phyloP scores from a whole-genome alignment of 2,888 invertebrate species.

The Schrankia costaestrigalis region DNA sequence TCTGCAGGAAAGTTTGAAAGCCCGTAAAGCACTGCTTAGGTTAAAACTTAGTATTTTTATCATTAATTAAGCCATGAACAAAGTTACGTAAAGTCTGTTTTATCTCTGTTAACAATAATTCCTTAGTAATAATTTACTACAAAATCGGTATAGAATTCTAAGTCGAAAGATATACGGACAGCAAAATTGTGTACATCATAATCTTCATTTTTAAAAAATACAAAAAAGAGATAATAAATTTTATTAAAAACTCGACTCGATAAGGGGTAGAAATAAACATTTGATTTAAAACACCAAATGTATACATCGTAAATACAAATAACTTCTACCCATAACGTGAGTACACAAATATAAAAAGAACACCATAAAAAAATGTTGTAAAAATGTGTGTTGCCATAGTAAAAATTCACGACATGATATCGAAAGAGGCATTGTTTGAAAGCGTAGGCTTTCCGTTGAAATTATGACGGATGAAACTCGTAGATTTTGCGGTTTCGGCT shows the following conservation, averaged over 20 bases:
- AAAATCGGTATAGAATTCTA: too few species aligned
- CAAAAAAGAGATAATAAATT: slow-evolving; percentile 20
- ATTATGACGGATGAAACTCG: slow-evolving; percentile 70
- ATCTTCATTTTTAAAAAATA: neutral
- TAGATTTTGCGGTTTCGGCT: slow-evolving; percentile 60
- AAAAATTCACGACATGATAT: slow-evolving; percentile 44
- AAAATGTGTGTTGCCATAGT: slow-evolving; percentile 36
- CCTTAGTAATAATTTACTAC: too few species aligned
- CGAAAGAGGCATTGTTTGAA: slow-evolving; percentile 44
- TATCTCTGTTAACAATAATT: too few species aligned
- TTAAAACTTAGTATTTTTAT: too few species aligned
- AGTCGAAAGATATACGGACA: too few species aligned
- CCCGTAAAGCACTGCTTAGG: too few species aligned
- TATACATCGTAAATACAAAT: slow-evolving; percentile 49
- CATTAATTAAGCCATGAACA: too few species aligned
- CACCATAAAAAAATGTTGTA: slow-evolving; percentile 25
- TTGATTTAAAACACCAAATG: slow-evolving; percentile 39
- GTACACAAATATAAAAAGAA: slow-evolving; percentile 48
- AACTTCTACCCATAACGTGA: slow-evolving; percentile 33
- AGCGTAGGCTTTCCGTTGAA: slow-evolving; percentile 43
- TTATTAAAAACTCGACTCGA: slow-evolving; percentile 14
- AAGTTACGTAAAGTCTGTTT: too few species aligned
- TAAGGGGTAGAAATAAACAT: slow-evolving; percentile 20
- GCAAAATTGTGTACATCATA: too few species aligned
- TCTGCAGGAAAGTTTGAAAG: too few species aligned